Percentiles rank a stretch among this genome's conserved stretches.
Conservation (phyloP, 2,113 vertebrate genomes). For the Proterorhinus semilunaris region DNA sequence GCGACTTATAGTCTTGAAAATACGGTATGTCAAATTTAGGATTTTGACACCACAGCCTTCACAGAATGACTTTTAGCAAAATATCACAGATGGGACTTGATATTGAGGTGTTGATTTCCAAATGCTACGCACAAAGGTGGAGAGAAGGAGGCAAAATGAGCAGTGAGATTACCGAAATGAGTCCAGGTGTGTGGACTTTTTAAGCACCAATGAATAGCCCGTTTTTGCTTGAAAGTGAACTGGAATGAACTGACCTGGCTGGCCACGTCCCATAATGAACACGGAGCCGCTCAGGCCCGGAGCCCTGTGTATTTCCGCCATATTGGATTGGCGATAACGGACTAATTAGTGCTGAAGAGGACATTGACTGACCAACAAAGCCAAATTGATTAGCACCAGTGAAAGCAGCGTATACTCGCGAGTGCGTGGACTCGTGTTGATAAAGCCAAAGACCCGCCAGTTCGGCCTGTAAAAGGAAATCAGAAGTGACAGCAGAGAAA, state of each 20-base stretch:
- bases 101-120: too few relatives aligned
- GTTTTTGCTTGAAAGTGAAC: conserved; percentile 15
- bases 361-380: conserved; percentile 64
- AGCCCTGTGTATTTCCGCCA: conserved; percentile 28
- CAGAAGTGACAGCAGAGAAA: background rate
- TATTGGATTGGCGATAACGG: conserved; percentile 48
- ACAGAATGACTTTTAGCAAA: too few relatives aligned
- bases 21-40: too few relatives aligned
- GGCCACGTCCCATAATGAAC: conserved; percentile 29
- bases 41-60: too few relatives aligned
- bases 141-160: too few relatives aligned
- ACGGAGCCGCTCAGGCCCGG: conserved; percentile 14
- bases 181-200: too few relatives aligned
- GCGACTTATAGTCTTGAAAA: too few relatives aligned
- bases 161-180: too few relatives aligned
- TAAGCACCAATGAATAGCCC: background rate
- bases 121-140: too few relatives aligned
- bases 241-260: conserved; percentile 17
- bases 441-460: background rate
- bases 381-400: conserved; percentile 51
- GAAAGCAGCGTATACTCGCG: conserved; percentile 22
- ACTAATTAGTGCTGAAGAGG: conserved; percentile 63
- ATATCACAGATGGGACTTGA: too few relatives aligned
- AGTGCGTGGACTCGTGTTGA: conserved; percentile 8
- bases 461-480: conserved; percentile 3